Percentiles rank a stretch among this genome's conserved stretches.
Conservation (phyloP, 2,797 vertebrate species). For the Simalia tracyae region DNA sequence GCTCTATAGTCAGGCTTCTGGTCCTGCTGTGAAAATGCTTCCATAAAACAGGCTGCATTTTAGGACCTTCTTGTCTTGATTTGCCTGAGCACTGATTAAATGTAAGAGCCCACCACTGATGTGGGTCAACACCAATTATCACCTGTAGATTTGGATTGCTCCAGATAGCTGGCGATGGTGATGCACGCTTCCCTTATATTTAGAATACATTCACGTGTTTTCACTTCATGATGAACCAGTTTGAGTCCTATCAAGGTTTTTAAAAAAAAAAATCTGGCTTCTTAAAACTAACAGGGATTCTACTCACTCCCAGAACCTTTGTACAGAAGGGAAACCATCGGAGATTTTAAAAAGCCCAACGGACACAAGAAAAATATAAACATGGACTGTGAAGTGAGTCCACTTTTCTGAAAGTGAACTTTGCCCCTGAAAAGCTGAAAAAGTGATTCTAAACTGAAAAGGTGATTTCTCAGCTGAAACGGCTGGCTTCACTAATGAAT, state of each 20-base stretch:
- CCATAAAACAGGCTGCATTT: not conserved
- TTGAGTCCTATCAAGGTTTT: not conserved
- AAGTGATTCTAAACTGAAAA: not conserved
- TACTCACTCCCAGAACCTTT: not conserved
- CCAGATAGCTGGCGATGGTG: not conserved
- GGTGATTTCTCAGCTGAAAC: not conserved
- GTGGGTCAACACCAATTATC: not conserved
- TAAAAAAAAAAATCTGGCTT: not conserved
- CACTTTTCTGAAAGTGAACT: not conserved
- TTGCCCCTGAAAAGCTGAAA: not conserved
- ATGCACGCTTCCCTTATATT: not conserved
- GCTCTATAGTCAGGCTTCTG: not conserved
- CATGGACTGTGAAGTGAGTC: not conserved
- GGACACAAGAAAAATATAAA: not conserved
- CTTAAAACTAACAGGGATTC: not conserved
- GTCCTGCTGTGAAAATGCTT: not conserved
- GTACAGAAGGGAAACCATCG: not conserved
- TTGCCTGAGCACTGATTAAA: not conserved
- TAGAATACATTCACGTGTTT: not conserved
- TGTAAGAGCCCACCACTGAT: not conserved
- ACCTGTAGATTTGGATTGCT: not conserved
- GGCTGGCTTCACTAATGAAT: not conserved
- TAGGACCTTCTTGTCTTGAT: not conserved
- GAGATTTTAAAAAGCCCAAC: not conserved
- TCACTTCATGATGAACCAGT: not conserved